These are phyloP conservation scores for Channa argus DNA, from an alignment of 2,113 vertebrate genomes.

Conservation along the genomic window DNA sequence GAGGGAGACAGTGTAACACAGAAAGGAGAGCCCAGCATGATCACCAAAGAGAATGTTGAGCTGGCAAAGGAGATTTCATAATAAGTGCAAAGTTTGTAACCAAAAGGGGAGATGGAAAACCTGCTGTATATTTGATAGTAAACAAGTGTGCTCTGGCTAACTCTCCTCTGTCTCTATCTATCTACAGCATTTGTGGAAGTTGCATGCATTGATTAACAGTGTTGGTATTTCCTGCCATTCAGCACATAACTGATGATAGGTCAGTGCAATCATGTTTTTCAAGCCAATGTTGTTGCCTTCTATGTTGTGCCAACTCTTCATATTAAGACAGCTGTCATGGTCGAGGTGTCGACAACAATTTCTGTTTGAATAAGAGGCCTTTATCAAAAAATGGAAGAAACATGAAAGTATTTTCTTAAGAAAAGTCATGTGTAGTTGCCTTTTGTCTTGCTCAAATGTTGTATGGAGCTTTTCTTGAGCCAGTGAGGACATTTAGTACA, in stretches of 20 bases:
- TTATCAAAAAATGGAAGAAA: conserved; percentile 69
- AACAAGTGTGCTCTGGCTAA: conserved; percentile 43
- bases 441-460: conserved; percentile 69
- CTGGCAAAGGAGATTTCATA: conserved; percentile 79
- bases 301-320: conserved; percentile 73
- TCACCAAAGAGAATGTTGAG: conserved; percentile 73
- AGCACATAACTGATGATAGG: conserved; percentile 78
- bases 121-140: conserved; percentile 61
- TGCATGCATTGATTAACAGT: conserved; percentile 91
- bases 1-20: conserved; percentile 55
- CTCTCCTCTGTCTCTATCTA: conserved; percentile 44
- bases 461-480: conserved; percentile 63
- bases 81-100: conserved; percentile 51
- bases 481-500: conserved; percentile 44
- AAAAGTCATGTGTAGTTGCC: conserved; percentile 66
- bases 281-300: conserved; percentile 81
- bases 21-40: conserved; percentile 78
- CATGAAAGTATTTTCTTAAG: conserved; percentile 77
- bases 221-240: conserved; percentile 78
- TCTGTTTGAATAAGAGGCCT: conserved; percentile 80
- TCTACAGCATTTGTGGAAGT: conserved; percentile 79
- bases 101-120: conserved; percentile 35
- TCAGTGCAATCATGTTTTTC: conserved; percentile 76
- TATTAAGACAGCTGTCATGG: conserved; percentile 74
- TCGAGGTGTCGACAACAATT: conserved; percentile 67